Evolutionary conservation across 2,888 invertebrate genomes (phyloP).

Genomic region (Parnassius glacialis): DNA sequence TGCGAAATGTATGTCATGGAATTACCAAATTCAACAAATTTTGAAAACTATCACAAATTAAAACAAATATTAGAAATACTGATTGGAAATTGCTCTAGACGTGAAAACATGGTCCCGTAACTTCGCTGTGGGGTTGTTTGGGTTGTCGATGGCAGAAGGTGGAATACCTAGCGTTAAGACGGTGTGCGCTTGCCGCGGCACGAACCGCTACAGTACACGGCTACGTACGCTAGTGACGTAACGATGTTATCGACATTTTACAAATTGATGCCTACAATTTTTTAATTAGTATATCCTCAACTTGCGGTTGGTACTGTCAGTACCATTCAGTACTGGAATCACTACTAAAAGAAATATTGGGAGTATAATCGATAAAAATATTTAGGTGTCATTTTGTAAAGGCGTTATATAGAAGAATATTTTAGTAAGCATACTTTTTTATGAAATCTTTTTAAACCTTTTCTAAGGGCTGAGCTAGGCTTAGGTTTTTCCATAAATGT

Average conservation of each 20-base stretch:
- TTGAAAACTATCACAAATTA: too few species aligned
- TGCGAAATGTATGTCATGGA: background rate
- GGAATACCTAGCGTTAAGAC: slow-evolving; percentile 58
- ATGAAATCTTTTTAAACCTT: too few species aligned
- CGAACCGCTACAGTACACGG: slow-evolving; percentile 50
- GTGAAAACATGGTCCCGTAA: slow-evolving; percentile 14
- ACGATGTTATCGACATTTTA: slow-evolving; percentile 39
- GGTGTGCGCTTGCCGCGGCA: slow-evolving; percentile 64
- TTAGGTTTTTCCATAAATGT: too few species aligned
- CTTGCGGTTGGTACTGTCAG: too few species aligned
- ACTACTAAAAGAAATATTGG: too few species aligned
- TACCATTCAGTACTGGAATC: too few species aligned
- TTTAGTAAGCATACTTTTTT: too few species aligned
- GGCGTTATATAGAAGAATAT: too few species aligned
- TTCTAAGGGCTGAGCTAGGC: too few species aligned
- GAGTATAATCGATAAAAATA: too few species aligned
- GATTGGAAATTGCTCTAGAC: background rate
- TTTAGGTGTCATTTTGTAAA: too few species aligned
- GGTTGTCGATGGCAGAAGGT: slow-evolving; percentile 61
- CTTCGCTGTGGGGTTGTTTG: slow-evolving; percentile 39
- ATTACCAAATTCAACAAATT: too few species aligned
- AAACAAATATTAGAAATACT: background rate
- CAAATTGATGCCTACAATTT: background rate
- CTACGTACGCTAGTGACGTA: slow-evolving; percentile 14
- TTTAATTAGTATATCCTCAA: background rate